A percentile compares a stretch with the other conserved stretches of the same genome.
phyloP scores from a whole-genome alignment of 2,113 vertebrate species.

The Dryoscopus gambensis region DNA sequence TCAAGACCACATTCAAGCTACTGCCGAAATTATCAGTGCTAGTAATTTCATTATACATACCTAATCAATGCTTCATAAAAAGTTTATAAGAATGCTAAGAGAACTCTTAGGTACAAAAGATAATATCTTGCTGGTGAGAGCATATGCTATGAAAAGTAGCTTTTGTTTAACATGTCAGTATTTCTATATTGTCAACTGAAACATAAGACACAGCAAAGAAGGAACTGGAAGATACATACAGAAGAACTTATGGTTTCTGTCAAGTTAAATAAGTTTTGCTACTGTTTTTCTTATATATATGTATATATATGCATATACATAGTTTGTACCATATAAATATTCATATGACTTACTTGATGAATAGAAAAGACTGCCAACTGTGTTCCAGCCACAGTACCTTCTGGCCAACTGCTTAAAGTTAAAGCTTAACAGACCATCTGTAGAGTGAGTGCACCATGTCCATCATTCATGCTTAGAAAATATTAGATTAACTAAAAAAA shows the following conservation, averaged over 20 bases:
- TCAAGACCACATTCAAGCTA: slow-evolving; percentile 23
- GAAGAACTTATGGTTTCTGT: background rate
- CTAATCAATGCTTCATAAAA: background rate
- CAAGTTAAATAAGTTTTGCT: background rate
- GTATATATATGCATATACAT: background rate
- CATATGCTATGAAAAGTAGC: background rate
- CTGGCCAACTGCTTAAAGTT: background rate
- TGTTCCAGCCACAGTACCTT: background rate
- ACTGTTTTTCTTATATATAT: too few relatives aligned
- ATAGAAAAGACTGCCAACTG: background rate
- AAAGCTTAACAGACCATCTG: background rate
- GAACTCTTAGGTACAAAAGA: background rate
- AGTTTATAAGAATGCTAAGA: background rate
- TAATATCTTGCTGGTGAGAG: background rate
- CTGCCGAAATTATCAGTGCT: background rate
- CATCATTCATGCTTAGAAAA: background rate
- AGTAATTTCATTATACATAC: background rate
- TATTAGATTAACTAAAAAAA: background rate
- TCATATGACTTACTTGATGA: background rate
- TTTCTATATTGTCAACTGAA: background rate
- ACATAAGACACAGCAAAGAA: background rate
- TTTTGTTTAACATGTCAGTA: background rate
- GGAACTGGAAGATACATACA: background rate
- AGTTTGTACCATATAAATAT: background rate
- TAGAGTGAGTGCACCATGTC: background rate